These are phyloP conservation scores for Encarsia formosa DNA, from an alignment of 2,888 invertebrate species.

Conservation along the genomic window DNA sequence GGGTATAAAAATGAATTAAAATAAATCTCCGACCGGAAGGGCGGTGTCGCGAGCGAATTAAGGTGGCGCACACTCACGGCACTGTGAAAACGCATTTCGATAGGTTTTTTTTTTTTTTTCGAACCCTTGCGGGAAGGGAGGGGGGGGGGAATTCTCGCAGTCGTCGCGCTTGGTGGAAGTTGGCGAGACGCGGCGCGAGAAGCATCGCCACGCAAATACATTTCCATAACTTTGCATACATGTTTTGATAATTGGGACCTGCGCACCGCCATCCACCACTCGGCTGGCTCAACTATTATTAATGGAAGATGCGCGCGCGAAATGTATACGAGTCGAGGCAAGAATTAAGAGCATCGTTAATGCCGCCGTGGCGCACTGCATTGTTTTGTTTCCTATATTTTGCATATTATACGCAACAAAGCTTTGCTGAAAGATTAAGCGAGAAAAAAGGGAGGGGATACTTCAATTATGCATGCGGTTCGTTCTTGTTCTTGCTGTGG, in stretches of 20 bases:
- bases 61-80: slow-evolving; percentile 15
- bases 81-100: slow-evolving; percentile 27
- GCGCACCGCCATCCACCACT: slow-evolving; percentile 1
- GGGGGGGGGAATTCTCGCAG: slow-evolving; percentile 29
- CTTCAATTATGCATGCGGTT: neutral
- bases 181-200: slow-evolving; percentile 28
- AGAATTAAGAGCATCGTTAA: slow-evolving; percentile 25
- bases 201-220: slow-evolving; percentile 36
- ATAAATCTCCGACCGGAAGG: slow-evolving; percentile 12
- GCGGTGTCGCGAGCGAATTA: slow-evolving; percentile 21
- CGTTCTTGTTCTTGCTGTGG: too few relatives aligned
- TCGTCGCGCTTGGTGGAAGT: slow-evolving; percentile 34
- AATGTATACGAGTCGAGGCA: slow-evolving; percentile 11
- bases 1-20: slow-evolving; percentile 16
- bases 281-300: slow-evolving; percentile 17
- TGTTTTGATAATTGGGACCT: slow-evolving; percentile 47
- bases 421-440: too few relatives aligned
- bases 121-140: neutral
- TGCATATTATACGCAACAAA: slow-evolving; percentile 25
- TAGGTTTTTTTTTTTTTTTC: neutral
- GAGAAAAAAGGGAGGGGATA: neutral
- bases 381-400: slow-evolving; percentile 22
- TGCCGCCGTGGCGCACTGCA: too few relatives aligned
- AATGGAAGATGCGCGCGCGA: slow-evolving; percentile 10
- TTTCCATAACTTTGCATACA: slow-evolving; percentile 50